Conservation (phyloP, 92 coral and sea anemone genomes). For the Palythoa grandis region DNA sequence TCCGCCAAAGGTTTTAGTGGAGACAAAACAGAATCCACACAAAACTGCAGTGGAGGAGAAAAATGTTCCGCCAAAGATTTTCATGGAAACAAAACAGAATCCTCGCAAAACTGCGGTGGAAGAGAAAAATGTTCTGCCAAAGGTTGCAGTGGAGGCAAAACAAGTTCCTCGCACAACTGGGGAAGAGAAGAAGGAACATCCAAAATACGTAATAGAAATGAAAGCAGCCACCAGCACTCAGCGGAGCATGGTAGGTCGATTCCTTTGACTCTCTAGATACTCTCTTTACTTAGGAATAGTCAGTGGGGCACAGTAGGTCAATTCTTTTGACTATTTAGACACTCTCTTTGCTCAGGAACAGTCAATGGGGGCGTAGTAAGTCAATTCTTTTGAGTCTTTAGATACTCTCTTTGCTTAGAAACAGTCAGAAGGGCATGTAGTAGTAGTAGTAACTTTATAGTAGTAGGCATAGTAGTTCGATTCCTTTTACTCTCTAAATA, state of each 20-base stretch:
- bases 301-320: too few species aligned
- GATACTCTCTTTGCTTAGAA: too few species aligned
- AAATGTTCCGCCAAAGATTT: not conserved
- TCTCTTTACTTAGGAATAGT: too few species aligned
- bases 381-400: too few species aligned
- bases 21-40: not conserved
- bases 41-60: not conserved
- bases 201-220: slow-evolving; percentile 24
- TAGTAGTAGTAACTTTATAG: too few species aligned
- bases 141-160: not conserved
- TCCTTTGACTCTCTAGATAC: not conserved
- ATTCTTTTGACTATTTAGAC: too few species aligned
- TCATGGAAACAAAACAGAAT: not conserved
- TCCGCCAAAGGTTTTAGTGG: not conserved
- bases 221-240: not conserved
- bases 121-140: not conserved
- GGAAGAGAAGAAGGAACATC: not conserved
- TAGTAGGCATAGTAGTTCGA: too few species aligned
- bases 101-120: not conserved
- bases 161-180: not conserved
- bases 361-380: not conserved
- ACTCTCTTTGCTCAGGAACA: too few species aligned
- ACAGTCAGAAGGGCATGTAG: too few species aligned
- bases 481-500: too few species aligned
- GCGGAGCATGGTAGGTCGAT: not conserved